Base-by-base conservation (phyloP, 1,140 invertebrate species). In the Drosophila navojoa region DNA sequence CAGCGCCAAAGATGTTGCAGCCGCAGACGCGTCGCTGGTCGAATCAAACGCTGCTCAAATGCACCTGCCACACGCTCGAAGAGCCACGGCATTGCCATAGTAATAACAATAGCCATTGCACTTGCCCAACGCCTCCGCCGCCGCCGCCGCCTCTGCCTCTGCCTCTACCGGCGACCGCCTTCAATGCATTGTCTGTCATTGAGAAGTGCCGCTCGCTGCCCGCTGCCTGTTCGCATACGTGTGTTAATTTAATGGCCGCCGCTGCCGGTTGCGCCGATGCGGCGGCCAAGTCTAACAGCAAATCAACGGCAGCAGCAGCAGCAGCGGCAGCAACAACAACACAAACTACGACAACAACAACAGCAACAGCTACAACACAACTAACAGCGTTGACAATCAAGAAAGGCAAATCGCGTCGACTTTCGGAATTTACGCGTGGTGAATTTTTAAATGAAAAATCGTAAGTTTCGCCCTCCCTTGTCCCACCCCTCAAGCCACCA, bases 381-480 rank as follows among this genome's bases (percentile, higher is more conserved):
- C 4, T 22, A 60, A 52, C 49, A 15, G 42, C 59, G 42, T 35
- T 57, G 22, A 27, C 69, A 22, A 44, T 73, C 77, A 92, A 91
- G 66, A 92, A 92, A 85, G 79, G 79, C 79, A 92, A 92, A 90
- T 91, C 91, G 68, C 90, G 91, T 42, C 91, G 91, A 71, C 80
- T 92, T 76, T 92, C 91, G 73, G 91, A 92, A 86, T 92, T 92
- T 89, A 92, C 91, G 79, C 84, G 91, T 60, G 91, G 91, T 89
- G 91, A 92, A 92, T 92, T 92, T 92, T 85, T 92, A 85, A 92
- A 92, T 86, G 91, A 92, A 92, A 92, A 92, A 92, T 80, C 84
- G 91, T 92, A 92, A 92, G 91, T 92, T 63, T 71, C 29, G 35
- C 35, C 40, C 54, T 15, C 5, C 40, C 27, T 19, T 22, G 22